These are phyloP conservation scores for Pachypanchax playfairii DNA, from an alignment of 2,113 vertebrate species.

Conservation along the genomic window DNA sequence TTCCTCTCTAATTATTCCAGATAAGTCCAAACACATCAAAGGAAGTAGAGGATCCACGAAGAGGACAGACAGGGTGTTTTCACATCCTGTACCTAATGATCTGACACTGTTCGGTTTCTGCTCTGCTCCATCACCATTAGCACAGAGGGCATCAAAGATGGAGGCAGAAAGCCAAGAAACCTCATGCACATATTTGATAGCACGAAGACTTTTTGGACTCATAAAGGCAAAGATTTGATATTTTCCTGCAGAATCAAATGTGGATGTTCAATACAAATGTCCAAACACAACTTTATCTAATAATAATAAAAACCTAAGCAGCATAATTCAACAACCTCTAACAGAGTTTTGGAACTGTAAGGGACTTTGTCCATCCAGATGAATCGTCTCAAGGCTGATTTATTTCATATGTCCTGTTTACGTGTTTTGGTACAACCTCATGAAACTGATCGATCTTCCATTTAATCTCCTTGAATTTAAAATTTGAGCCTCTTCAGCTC, in stretches of 20 bases:
- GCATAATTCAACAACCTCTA: too few relatives aligned
- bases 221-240: background rate
- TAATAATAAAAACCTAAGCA: too few relatives aligned
- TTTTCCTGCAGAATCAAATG: background rate
- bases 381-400: too few relatives aligned
- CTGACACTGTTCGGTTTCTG: slow-evolving; percentile 16
- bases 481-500: too few relatives aligned
- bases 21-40: slow-evolving; percentile 55
- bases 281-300: too few relatives aligned
- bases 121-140: slow-evolving; percentile 34
- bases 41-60: slow-evolving; percentile 43
- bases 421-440: too few relatives aligned
- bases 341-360: too few relatives aligned
- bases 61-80: slow-evolving; percentile 40
- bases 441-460: too few relatives aligned
- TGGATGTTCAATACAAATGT: background rate
- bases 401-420: too few relatives aligned
- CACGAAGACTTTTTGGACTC: background rate
- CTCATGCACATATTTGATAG: background rate
- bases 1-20: slow-evolving; percentile 61
- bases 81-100: slow-evolving; percentile 57
- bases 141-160: slow-evolving; percentile 8
- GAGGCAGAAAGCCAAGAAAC: background rate
- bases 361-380: too few relatives aligned
- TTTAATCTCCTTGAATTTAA: too few relatives aligned